Evolutionary conservation across 2,113 vertebrate species (phyloP).

Genomic region (Bostrychus sinensis): DNA sequence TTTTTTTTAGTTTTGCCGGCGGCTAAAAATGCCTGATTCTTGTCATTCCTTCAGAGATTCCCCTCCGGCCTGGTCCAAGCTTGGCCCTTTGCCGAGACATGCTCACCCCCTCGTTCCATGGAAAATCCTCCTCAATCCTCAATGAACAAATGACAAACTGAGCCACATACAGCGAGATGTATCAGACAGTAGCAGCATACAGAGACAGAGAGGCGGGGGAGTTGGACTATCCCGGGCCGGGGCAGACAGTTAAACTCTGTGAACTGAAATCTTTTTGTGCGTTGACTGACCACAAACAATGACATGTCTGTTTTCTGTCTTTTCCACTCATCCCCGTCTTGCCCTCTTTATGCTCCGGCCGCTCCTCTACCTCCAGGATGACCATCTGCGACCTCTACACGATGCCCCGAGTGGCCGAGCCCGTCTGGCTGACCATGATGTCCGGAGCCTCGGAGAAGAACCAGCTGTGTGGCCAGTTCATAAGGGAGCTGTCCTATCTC

Average conservation of each 20-base stretch:
- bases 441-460: conserved; percentile 93
- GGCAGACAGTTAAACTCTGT: conserved; percentile 68
- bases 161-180: conserved; percentile 47
- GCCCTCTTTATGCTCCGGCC: conserved; percentile 45
- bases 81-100: conserved; percentile 62
- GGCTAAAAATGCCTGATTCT: conserved; percentile 36
- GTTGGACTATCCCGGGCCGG: conserved; percentile 46
- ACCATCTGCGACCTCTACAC: conserved; percentile 97
- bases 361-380: conserved; percentile 79
- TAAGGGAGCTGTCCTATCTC: conserved; percentile 92
- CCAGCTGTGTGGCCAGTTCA: conserved; percentile 95
- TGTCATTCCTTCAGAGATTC: conserved; percentile 64
- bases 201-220: conserved; percentile 28
- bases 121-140: conserved; percentile 65
- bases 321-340: conserved; percentile 32
- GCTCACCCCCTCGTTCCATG: conserved; percentile 55
- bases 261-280: conserved; percentile 72
- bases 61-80: conserved; percentile 52
- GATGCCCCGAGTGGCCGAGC: conserved; percentile 95
- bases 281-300: conserved; percentile 66
- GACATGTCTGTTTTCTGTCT: conserved; percentile 46
- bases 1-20: no score
- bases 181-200: conserved; percentile 32
- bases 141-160: conserved; percentile 54
- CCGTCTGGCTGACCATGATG: conserved; percentile 99